Evolutionary conservation across 2,888 invertebrate species (phyloP).

Genomic region (Oegoconia quadripuncta): DNA sequence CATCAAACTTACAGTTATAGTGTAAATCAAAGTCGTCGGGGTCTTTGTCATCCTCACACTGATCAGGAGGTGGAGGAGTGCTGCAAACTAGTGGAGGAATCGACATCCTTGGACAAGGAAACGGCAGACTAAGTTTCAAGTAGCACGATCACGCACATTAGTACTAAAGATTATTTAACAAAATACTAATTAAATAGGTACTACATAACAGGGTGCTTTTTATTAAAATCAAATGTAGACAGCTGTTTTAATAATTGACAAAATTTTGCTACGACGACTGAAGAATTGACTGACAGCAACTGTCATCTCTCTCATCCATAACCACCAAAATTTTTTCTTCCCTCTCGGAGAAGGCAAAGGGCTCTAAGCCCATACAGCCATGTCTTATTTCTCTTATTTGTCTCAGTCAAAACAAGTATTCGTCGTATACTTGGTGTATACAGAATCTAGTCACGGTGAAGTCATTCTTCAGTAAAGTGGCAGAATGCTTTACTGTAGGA

Average conservation of each 20-base stretch:
- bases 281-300: conserved; percentile 15
- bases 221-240: conserved; percentile 39
- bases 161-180: conserved; percentile 9
- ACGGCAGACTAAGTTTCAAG: conserved; percentile 8
- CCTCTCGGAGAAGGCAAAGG: too few relatives aligned
- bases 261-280: conserved; percentile 45
- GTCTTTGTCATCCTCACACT: conserved; percentile 82
- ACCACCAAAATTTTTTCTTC: background rate
- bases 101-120: conserved; percentile 66
- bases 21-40: conserved; percentile 65
- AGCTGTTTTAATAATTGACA: conserved; percentile 69
- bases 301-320: conserved; percentile 20
- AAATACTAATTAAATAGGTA: conserved; percentile 4
- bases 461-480: too few relatives aligned
- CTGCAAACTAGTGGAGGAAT: conserved; percentile 83
- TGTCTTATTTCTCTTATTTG: too few relatives aligned
- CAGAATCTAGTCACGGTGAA: too few relatives aligned
- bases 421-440: too few relatives aligned
- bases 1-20: conserved; percentile 58
- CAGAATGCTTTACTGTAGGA: too few relatives aligned
- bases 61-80: conserved; percentile 82
- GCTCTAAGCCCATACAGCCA: too few relatives aligned
- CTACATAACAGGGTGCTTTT: conserved; percentile 15
- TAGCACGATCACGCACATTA: conserved; percentile 28
- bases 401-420: too few relatives aligned